These are phyloP conservation scores for Takifugu flavidus DNA, from an alignment of 2,113 vertebrate species.

Conservation along the genomic window DNA sequence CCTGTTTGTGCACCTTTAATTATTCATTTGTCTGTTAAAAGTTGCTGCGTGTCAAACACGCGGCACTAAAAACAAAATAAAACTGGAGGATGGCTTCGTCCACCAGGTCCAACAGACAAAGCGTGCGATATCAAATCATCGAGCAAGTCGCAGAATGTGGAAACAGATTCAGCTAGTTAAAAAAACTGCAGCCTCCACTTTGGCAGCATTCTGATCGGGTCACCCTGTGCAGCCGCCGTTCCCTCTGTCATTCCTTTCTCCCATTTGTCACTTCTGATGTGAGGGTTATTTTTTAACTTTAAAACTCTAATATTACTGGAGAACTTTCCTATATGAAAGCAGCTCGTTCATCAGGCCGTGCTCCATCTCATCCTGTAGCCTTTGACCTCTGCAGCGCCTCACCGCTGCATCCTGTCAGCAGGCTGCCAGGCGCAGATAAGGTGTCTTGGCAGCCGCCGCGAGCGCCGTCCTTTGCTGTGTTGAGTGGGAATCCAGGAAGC, in stretches of 20 bases:
- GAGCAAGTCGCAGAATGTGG: conserved; percentile 18
- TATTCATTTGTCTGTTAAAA: conserved; percentile 48
- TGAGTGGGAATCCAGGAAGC: conserved; percentile 70
- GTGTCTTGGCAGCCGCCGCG: conserved; percentile 62
- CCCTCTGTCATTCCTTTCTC: too few relatives aligned
- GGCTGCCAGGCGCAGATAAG: conserved; percentile 73
- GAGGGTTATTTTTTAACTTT: too few relatives aligned
- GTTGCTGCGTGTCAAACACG: conserved; percentile 35
- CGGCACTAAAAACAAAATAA: conserved; percentile 33
- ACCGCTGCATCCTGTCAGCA: conserved; percentile 67
- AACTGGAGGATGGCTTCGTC: conserved; percentile 10
- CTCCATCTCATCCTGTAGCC: conserved; percentile 33
- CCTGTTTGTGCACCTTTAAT: conserved; percentile 47
- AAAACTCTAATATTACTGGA: too few relatives aligned
- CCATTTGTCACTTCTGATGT: not conserved
- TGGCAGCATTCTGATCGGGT: too few relatives aligned
- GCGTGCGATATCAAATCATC: conserved; percentile 18
- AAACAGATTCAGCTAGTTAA: conserved; percentile 7
- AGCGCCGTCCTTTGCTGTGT: conserved; percentile 62
- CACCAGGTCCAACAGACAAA: conserved; percentile 13
- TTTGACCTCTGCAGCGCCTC: conserved; percentile 33
- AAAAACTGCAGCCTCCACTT: too few relatives aligned
- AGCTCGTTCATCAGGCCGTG: conserved; percentile 7
- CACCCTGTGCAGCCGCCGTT: too few relatives aligned
- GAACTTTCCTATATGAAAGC: too few relatives aligned